Evolutionary conservation across 1,140 invertebrate species (phyloP).

Genomic region (Drosophila aff.): DNA sequence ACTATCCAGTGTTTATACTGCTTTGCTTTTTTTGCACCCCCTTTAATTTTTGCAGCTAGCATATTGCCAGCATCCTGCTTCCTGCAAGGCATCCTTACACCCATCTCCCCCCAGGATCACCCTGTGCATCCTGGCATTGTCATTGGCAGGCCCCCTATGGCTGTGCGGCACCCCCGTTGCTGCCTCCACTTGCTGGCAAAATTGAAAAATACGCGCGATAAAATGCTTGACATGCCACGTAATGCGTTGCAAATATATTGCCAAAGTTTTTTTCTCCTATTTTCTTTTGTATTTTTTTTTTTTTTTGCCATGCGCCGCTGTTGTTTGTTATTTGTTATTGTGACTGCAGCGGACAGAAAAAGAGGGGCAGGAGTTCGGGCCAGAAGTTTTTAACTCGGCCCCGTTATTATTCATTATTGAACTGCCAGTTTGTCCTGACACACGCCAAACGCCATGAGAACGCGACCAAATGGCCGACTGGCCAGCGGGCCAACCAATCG

Average conservation of each 20-base stretch:
- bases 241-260: conserved; percentile 83
- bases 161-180: conserved; percentile 1
- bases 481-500: conserved; percentile 6
- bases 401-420: conserved; percentile 83
- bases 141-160: conserved; percentile 45
- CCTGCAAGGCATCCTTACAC: conserved; percentile 7
- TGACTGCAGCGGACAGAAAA: conserved; percentile 67
- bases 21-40: conserved; percentile 35
- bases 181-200: conserved; percentile 44
- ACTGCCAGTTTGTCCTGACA: conserved; percentile 79
- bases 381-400: conserved; percentile 74
- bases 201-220: conserved; percentile 84
- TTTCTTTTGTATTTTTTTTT: conserved; percentile 51
- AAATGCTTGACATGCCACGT: conserved; percentile 83
- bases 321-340: conserved; percentile 62
- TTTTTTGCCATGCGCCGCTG: conserved; percentile 22
- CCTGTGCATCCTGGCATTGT: conserved; percentile 57
- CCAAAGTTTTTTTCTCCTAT: conserved; percentile 65
- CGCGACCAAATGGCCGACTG: conserved; percentile 36
- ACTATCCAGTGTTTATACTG: conserved; percentile 43
- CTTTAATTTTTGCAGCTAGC: conserved; percentile 76
- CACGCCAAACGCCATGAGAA: conserved; percentile 70
- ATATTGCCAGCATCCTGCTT: conserved; percentile 64
- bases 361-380: neutral
- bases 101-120: neutral